Evolutionary conservation across 2,797 vertebrate species (phyloP).

Genomic region (Eptatretus atami): DNA sequence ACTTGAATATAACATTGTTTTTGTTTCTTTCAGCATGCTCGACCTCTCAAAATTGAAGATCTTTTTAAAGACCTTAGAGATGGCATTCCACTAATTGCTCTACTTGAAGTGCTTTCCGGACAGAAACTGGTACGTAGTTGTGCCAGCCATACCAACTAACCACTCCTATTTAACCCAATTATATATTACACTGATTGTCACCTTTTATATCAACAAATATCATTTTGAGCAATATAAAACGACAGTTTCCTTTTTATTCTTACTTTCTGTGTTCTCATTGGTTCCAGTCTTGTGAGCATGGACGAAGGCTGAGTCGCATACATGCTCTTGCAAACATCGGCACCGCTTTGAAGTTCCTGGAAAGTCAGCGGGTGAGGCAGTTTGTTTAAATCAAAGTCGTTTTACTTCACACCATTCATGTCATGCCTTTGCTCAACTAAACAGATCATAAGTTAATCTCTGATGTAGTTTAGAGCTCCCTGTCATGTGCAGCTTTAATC

Average conservation of each 20-base stretch:
- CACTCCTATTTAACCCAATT: no score
- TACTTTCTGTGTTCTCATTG: constrained; percentile 6
- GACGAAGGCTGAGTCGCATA: constrained; percentile 54
- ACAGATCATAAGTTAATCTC: no score
- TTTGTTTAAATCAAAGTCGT: constrained; percentile 5
- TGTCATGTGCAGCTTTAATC: no score
- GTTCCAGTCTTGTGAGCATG: constrained; percentile 58
- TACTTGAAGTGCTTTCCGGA: constrained; percentile 72
- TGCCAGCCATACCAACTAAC: no score
- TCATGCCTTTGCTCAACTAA: no score
- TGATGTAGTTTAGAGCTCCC: no score
- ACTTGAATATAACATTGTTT: neutral
- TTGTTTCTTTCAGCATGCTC: constrained; percentile 24
- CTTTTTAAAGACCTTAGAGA: constrained; percentile 95
- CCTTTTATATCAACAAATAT: neutral
- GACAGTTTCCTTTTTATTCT: neutral
- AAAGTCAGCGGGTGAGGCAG: constrained; percentile 59
- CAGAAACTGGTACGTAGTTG: constrained; percentile 44
- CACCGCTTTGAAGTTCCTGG: constrained; percentile 65
- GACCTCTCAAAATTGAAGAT: constrained; percentile 47
- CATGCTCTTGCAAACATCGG: constrained; percentile 83
- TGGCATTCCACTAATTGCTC: constrained; percentile 53
- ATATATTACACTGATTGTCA: no score
- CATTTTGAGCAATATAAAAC: neutral
- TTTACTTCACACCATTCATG: neutral